These are phyloP conservation scores for Phalloptychus januarius DNA, from an alignment of 2,797 vertebrate genomes.

Conservation along the genomic window DNA sequence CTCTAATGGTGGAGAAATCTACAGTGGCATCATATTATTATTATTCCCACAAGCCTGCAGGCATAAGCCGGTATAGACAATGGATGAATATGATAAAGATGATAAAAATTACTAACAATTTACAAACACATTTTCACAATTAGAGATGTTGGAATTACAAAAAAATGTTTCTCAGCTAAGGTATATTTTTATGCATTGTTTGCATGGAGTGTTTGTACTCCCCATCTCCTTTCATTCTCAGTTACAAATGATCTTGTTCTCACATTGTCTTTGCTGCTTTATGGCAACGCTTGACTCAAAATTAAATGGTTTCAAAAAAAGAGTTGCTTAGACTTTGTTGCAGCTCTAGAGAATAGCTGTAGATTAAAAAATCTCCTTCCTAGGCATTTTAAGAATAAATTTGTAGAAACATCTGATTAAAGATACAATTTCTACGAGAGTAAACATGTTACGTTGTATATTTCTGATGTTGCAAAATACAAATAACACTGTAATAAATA, in stretches of 20 bases:
- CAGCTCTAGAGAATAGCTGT: neutral
- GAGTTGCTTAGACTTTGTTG: neutral
- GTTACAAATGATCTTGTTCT: neutral
- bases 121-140: neutral
- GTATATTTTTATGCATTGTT: neutral
- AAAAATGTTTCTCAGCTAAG: neutral
- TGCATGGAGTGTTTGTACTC: neutral
- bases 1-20: constrained; percentile 7
- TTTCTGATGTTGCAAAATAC: neutral
- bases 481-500: neutral
- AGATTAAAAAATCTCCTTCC: neutral
- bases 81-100: neutral
- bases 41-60: neutral
- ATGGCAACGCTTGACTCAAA: neutral
- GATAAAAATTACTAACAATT: neutral
- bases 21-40: neutral
- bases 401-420: neutral
- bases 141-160: neutral
- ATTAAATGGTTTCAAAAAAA: neutral
- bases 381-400: neutral
- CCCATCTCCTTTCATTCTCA: neutral
- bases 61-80: neutral
- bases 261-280: neutral
- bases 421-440: neutral
- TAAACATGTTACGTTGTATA: neutral